phyloP scores from a whole-genome alignment of 1,140 invertebrate genomes.

The Zaprionus vittiger region DNA sequence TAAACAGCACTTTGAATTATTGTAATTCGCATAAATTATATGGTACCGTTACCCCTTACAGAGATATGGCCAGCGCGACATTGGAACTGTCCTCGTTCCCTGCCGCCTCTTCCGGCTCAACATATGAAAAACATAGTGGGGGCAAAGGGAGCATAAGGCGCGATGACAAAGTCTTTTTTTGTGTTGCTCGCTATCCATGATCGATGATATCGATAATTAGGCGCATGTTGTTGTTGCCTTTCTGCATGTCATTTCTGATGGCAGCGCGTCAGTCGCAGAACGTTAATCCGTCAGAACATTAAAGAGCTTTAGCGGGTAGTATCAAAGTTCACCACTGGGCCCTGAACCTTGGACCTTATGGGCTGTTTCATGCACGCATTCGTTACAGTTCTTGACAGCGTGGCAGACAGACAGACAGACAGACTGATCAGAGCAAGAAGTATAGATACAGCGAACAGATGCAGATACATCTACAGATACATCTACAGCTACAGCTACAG shows the following conservation, averaged over 20 bases:
- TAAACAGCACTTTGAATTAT: slow-evolving; percentile 61
- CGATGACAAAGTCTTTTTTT: neutral
- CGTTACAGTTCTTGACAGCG: slow-evolving; percentile 31
- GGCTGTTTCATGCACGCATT: slow-evolving; percentile 22
- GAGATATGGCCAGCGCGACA: slow-evolving; percentile 6
- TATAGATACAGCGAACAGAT: slow-evolving; percentile 34
- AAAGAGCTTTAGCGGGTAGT: slow-evolving; percentile 13
- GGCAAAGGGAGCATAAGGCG: too few relatives aligned
- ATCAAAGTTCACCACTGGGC: slow-evolving; percentile 60
- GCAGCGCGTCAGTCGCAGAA: slow-evolving; percentile 21
- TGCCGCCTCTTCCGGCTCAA: neutral
- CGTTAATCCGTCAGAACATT: slow-evolving; percentile 56
- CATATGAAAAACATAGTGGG: too few relatives aligned
- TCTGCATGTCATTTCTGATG: slow-evolving; percentile 45
- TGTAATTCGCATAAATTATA: slow-evolving; percentile 75
- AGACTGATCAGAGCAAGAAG: neutral
- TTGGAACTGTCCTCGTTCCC: slow-evolving; percentile 36
- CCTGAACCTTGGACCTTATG: slow-evolving; percentile 65
- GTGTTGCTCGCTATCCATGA: slow-evolving; percentile 31
- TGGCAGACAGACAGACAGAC: slow-evolving; percentile 11
- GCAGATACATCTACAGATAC: neutral
- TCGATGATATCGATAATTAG: slow-evolving; percentile 74
- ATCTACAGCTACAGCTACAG: neutral
- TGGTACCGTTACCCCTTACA: slow-evolving; percentile 52
- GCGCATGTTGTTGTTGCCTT: slow-evolving; percentile 18